Conservation (phyloP, 2,888 invertebrate genomes). For the Tholera decimalis region DNA sequence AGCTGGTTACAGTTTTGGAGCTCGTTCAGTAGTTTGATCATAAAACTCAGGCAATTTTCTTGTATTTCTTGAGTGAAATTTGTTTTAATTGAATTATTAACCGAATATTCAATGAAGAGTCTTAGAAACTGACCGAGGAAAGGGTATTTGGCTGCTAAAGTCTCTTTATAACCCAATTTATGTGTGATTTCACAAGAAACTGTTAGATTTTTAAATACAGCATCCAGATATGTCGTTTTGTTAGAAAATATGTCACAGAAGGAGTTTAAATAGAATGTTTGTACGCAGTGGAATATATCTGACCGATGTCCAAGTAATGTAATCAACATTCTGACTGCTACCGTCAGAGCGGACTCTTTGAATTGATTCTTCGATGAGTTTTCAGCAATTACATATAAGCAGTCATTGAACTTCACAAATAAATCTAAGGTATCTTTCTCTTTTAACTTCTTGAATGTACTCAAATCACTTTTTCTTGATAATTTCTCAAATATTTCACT, state of each 20-base stretch:
- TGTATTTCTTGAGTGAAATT: slow-evolving; percentile 68
- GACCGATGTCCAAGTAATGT: slow-evolving; percentile 73
- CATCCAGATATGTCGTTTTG: slow-evolving; percentile 66
- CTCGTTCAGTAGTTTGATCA: slow-evolving; percentile 73
- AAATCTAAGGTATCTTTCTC: slow-evolving; percentile 73
- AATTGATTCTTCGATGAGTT: slow-evolving; percentile 75
- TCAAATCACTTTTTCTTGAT: slow-evolving; percentile 70
- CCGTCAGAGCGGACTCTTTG: slow-evolving; percentile 69
- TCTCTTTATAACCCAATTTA: slow-evolving; percentile 73
- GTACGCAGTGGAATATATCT: slow-evolving; percentile 79
- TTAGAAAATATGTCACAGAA: slow-evolving; percentile 77
- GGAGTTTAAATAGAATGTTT: slow-evolving; percentile 78
- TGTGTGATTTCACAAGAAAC: slow-evolving; percentile 75
- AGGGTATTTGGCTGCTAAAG: slow-evolving; percentile 77
- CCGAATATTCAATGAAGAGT: slow-evolving; percentile 76
- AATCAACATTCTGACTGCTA: slow-evolving; percentile 67
- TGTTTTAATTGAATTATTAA: slow-evolving; percentile 57
- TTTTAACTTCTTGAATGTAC: slow-evolving; percentile 70
- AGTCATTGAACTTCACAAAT: slow-evolving; percentile 81
- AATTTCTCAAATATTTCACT: slow-evolving; percentile 75
- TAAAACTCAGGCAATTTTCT: slow-evolving; percentile 73
- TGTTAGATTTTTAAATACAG: slow-evolving; percentile 72
- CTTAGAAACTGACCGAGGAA: slow-evolving; percentile 80
- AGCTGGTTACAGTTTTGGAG: slow-evolving; percentile 73
- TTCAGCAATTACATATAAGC: slow-evolving; percentile 79